Base-by-base conservation (phyloP, 2,888 invertebrate species). In the Dione juno region DNA sequence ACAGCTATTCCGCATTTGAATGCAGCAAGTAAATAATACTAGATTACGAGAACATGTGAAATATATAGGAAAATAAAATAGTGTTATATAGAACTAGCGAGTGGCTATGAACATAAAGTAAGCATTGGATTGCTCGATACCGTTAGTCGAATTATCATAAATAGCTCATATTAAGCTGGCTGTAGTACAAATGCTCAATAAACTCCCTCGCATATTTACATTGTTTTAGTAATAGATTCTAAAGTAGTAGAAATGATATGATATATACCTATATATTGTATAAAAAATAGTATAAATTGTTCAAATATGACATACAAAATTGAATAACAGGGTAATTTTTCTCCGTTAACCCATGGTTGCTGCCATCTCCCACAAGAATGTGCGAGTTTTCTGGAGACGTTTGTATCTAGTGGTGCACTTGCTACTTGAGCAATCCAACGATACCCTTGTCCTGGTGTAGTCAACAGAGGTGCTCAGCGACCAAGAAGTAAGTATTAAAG, bases 181-280 rank as follows among this genome's bases (percentile, higher is more conserved):
- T 69, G 70, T 66, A 70, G 70, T 68, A 70, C 67, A 75, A 70
- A 74, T 69, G 71, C 71, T 74, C 73, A 76, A 76, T 77, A 75
- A 78, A 78, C 76, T 76, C 71, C 59, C 57, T 65, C 71, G 69
- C 71, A 70, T 77, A 76, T 77, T 77, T 74, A 73, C 71, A 73
- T 70, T 74, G 75, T 75, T 72, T 69, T 48, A 67, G 74, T 72
- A 67, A 70, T 70, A 68, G 64, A 21, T 16, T 14, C 16, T 40
- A 37, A 6, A 50, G 50, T 40, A 64, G 6, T 52, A 64, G 50
- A 50, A 64, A 50, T 61, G 45, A 57, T 57, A 40, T 57, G 11
- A 1, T 37, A 37, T 50, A 11, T 3, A 28, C 28, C 28, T 28
- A 28, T 5, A 28, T 28, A 3, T 11, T 1, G 1, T 50, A 50